These are phyloP conservation scores for Leptodirus hochenwartii DNA, from an alignment of 2,888 invertebrate genomes.

Conservation along the genomic window DNA sequence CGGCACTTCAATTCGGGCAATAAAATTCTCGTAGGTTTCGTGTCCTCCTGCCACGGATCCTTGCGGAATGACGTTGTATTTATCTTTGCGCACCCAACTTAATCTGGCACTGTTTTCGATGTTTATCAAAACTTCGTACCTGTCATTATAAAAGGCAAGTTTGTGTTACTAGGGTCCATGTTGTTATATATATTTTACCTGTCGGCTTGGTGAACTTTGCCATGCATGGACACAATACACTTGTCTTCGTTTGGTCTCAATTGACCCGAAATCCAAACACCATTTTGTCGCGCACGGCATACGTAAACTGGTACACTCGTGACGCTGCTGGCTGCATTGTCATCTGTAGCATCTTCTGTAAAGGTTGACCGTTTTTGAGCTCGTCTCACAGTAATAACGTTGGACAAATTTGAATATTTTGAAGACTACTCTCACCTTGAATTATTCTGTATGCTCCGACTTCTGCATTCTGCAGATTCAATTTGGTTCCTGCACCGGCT, in stretches of 20 bases:
- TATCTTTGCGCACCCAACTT: conserved; percentile 59
- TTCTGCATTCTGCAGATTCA: conserved; percentile 44
- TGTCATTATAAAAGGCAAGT: too few species aligned
- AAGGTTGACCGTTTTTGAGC: conserved; percentile 5
- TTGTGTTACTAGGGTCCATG: too few species aligned
- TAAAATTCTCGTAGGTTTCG: conserved; percentile 20
- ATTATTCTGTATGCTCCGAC: conserved; percentile 32
- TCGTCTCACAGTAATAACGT: too few species aligned
- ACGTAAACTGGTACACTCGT: conserved; percentile 39
- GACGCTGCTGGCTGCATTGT: conserved; percentile 30
- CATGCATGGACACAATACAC: conserved; percentile 45
- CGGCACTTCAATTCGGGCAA: conserved; percentile 18
- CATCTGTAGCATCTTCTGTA: conserved; percentile 28
- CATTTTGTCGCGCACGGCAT: conserved; percentile 53
- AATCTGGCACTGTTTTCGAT: conserved; percentile 58
- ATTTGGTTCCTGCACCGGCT: conserved; percentile 23
- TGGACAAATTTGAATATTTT: too few species aligned
- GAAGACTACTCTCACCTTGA: conserved; percentile 10
- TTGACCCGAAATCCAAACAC: conserved; percentile 55
- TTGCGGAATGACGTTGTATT: conserved; percentile 42
- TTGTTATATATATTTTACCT: too few species aligned
- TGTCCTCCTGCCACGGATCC: conserved; percentile 47
- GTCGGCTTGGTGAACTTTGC: conserved; percentile 33
- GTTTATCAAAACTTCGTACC: conserved; percentile 59
- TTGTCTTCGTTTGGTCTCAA: conserved; percentile 35